Percentiles rank a stretch among this genome's conserved stretches.
Conservation (phyloP, 1,140 invertebrate species). For the Sitobion miscanthi region DNA sequence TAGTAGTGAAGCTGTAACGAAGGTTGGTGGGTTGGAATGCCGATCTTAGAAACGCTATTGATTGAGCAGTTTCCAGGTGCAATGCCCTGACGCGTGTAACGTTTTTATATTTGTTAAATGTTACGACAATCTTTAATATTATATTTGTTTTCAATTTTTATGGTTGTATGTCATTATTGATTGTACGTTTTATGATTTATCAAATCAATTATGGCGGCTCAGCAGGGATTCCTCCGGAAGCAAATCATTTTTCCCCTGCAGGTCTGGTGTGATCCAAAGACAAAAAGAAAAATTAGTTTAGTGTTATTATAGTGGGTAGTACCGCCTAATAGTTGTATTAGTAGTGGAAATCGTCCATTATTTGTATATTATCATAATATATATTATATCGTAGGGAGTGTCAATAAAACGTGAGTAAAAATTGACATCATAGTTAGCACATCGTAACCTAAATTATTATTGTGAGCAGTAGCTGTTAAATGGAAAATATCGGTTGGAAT, state of each 20-base stretch:
- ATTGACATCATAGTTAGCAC: not conserved
- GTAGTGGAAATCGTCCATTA: not conserved
- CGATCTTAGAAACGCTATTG: not conserved
- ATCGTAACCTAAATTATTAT: not conserved
- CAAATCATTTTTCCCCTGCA: not conserved
- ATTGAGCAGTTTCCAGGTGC: not conserved
- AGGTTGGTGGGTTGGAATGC: not conserved
- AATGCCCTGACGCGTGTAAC: not conserved
- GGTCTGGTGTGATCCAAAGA: not conserved
- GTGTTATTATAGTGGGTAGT: not conserved
- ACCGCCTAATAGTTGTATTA: not conserved
- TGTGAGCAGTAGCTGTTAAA: not conserved
- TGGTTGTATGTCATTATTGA: not conserved
- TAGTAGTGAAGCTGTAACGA: no score
- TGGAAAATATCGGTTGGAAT: not conserved
- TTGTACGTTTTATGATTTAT: not conserved
- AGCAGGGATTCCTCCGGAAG: not conserved
- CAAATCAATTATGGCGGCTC: not conserved
- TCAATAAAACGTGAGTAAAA: constrained; percentile 4
- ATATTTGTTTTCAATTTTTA: not conserved
- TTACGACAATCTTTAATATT: not conserved
- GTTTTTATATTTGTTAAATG: not conserved
- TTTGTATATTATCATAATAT: not conserved
- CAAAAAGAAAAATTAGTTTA: not conserved
- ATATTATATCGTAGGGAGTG: not conserved